phyloP scores from a whole-genome alignment of 2,797 vertebrate species.

The Crenichthys baileyi region DNA sequence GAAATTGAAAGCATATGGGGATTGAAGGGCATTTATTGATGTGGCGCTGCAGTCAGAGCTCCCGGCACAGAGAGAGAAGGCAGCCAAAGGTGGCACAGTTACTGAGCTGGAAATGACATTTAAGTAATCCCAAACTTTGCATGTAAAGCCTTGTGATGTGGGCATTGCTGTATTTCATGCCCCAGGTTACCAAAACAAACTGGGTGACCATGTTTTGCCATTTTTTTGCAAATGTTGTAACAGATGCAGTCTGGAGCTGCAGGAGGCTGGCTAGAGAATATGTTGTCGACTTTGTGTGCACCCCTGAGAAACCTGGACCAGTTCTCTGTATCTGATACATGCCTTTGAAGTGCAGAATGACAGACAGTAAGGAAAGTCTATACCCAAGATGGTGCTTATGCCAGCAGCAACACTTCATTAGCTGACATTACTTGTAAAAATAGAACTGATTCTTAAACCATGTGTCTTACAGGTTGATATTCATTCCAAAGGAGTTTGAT shows the following conservation, averaged over 20 bases:
- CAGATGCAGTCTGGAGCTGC: slow-evolving; percentile 69
- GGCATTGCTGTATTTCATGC: slow-evolving; percentile 59
- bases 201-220: slow-evolving; percentile 56
- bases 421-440: slow-evolving; percentile 54
- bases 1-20: slow-evolving; percentile 32
- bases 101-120: slow-evolving; percentile 64
- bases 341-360: slow-evolving; percentile 57
- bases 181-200: slow-evolving; percentile 74
- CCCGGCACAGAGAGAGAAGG: slow-evolving; percentile 43
- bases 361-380: slow-evolving; percentile 28
- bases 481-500: slow-evolving; percentile 40
- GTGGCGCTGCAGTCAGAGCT: slow-evolving; percentile 43
- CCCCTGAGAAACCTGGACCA: slow-evolving; percentile 56
- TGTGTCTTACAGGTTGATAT: slow-evolving; percentile 51
- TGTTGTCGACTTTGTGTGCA: slow-evolving; percentile 70
- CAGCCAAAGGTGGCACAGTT: slow-evolving; percentile 66
- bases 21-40: slow-evolving; percentile 44
- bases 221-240: slow-evolving; percentile 71
- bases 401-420: slow-evolving; percentile 61
- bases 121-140: slow-evolving; percentile 52
- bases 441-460: slow-evolving; percentile 54
- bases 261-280: slow-evolving; percentile 64
- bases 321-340: slow-evolving; percentile 43
- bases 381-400: slow-evolving; percentile 26
- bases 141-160: slow-evolving; percentile 48